Conservation (phyloP, 1,140 invertebrate genomes). For the Penaeus japonicus region DNA sequence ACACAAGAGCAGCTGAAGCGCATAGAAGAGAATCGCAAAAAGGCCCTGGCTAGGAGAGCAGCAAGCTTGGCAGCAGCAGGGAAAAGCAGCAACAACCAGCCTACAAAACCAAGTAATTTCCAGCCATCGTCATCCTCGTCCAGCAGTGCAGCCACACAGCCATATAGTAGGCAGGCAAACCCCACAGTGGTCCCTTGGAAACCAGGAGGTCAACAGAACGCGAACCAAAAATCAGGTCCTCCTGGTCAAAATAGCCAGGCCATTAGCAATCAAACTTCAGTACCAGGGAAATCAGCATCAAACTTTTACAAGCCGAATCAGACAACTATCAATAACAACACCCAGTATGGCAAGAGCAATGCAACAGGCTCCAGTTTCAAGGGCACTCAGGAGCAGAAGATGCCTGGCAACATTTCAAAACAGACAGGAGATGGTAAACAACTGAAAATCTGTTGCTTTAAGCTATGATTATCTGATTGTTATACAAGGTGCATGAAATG, state of each 20-base stretch:
- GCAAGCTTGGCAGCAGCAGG: not conserved
- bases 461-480: no score
- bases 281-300: not conserved
- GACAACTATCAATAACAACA: no score
- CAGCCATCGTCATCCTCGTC: not conserved
- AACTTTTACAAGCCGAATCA: not conserved
- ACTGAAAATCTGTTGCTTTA: no score
- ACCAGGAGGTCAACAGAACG: no score
- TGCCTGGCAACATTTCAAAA: no score
- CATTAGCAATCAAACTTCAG: not conserved
- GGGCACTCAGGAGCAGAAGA: no score
- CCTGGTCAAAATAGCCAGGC: no score
- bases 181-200: no score
- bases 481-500: not conserved
- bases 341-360: no score
- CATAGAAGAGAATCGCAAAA: constrained; percentile 67
- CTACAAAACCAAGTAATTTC: not conserved
- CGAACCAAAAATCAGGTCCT: no score
- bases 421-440: no score
- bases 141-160: not conserved
- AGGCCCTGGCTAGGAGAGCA: constrained; percentile 64
- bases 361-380: no score
- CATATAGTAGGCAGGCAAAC: not conserved
- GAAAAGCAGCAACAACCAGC: not conserved
- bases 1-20: constrained; percentile 64